These are phyloP conservation scores for Plebejus anna DNA, from an alignment of 2,888 invertebrate genomes.

Conservation along the genomic window DNA sequence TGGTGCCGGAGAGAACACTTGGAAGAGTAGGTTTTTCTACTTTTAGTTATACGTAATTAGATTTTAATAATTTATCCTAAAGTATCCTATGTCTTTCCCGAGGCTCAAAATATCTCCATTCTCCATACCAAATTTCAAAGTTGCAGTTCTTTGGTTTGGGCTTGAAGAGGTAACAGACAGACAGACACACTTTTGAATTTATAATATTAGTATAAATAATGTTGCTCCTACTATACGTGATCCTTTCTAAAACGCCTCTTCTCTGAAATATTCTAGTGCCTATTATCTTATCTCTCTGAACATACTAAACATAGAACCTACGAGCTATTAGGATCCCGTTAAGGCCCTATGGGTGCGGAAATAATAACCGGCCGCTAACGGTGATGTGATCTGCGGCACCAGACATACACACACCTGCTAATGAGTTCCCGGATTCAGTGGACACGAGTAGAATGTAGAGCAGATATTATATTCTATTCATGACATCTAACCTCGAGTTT, in stretches of 20 bases:
- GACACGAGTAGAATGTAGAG: not conserved
- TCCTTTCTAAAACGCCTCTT: not conserved
- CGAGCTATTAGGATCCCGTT: not conserved
- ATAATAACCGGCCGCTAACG: slow-evolving; percentile 11
- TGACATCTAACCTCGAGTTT: not conserved
- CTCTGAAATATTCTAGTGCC: not conserved
- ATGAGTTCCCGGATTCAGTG: not conserved
- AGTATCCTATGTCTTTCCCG: too few species aligned
- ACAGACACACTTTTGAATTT: too few species aligned
- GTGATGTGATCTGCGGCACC: not conserved
- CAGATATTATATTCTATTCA: not conserved
- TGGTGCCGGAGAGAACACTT: too few species aligned
- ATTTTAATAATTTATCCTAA: too few species aligned
- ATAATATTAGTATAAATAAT: too few species aligned
- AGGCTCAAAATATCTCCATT: too few species aligned
- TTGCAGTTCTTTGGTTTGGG: too few species aligned
- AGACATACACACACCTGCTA: not conserved
- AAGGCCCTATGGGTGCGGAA: slow-evolving; percentile 3
- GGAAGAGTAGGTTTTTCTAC: too few species aligned
- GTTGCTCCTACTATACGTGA: too few species aligned
- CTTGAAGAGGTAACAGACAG: too few species aligned
- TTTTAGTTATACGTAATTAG: too few species aligned
- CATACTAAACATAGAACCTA: not conserved
- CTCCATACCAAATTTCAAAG: too few species aligned
- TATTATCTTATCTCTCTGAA: not conserved